Evolutionary conservation across 2,888 invertebrate genomes (phyloP), one percentile per base, ranked within the genome.

Genomic region (Plusia festucae): DNA sequence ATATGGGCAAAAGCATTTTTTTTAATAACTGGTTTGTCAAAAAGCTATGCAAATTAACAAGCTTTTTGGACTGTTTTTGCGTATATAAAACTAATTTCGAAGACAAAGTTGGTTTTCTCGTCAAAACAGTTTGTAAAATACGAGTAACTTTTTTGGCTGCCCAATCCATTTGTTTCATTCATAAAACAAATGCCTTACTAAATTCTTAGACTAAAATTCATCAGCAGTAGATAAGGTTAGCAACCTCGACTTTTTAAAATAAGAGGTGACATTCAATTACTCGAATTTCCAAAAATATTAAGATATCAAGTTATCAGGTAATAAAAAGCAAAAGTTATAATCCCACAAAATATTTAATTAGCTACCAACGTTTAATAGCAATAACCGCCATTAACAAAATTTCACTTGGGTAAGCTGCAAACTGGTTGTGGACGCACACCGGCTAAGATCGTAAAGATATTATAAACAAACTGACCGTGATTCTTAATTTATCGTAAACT

Each of bases 241-340:
- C 30, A 0, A 51, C 46, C 44, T 61, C 52, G 18, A 15, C 58
- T 59, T 52, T 66, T 49, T 18, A 60, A 49, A 30, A 74, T 30
- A 58, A 56, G 60, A 58, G 55, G 49, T 67, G 52, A 58, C 20
- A 58, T 55, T 64, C 11, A 70, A 62, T 56, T 60, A 65, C 58
- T 65, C 61, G 61, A 68, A 65, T 67, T 72, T 73, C 73, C 56
- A 57, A 64, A 49, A 73, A 66, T 74, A 83, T 87, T 82, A 81
- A 87, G 85, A 83, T 86, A 82, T 87, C 76, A 84, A 82, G 79
- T 81, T 82, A 82, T 75, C 78, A 76, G 66, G 68, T 79, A 75
- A 76, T 85, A 82, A 84, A 82, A 77, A 79, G 65, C 60, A 53
- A 69, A 83, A 74, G 61, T 81, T 79, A 78, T 76, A 65, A 63